These are phyloP conservation scores for Stenotaenia linearis DNA, from an alignment of 2,888 invertebrate genomes.

Conservation along the genomic window DNA sequence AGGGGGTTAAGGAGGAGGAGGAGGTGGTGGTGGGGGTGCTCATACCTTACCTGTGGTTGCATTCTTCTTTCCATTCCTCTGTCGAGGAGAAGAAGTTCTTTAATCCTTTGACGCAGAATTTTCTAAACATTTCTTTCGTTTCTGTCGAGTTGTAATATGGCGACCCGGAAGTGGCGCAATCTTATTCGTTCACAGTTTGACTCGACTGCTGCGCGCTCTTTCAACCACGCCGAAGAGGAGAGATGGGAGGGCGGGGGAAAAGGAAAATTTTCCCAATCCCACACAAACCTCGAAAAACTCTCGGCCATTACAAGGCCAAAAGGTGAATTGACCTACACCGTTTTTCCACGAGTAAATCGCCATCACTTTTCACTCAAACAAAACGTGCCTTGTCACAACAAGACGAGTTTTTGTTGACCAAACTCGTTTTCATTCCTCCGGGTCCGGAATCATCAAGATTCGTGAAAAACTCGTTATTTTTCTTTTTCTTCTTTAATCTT, in stretches of 20 bases:
- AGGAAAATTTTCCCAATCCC: not conserved
- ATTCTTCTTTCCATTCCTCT: not conserved
- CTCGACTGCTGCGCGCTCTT: not conserved
- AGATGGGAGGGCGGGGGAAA: not conserved
- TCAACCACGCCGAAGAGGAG: not conserved
- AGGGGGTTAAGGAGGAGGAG: constrained; percentile 21
- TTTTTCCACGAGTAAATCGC: constrained; percentile 19
- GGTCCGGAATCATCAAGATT: too few species aligned
- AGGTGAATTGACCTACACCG: constrained; percentile 4
- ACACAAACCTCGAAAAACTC: constrained; percentile 1
- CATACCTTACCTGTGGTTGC: constrained; percentile 16
- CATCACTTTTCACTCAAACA: not conserved
- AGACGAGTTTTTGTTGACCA: constrained; percentile 8
- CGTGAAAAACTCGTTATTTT: not conserved
- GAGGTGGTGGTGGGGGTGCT: constrained; percentile 21
- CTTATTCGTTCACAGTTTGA: not conserved
- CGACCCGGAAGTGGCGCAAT: constrained; percentile 5
- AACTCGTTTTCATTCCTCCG: constrained; percentile 21
- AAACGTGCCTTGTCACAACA: not conserved
- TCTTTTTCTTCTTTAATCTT: not conserved
- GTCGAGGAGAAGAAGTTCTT: not conserved
- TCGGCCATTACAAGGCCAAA: constrained; percentile 11
- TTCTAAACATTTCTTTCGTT: too few species aligned
- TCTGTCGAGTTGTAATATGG: too few species aligned
- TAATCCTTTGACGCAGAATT: too few species aligned